Evolutionary conservation across 2,797 vertebrate species (phyloP).

Genomic region (Phoxinus dragarum): DNA sequence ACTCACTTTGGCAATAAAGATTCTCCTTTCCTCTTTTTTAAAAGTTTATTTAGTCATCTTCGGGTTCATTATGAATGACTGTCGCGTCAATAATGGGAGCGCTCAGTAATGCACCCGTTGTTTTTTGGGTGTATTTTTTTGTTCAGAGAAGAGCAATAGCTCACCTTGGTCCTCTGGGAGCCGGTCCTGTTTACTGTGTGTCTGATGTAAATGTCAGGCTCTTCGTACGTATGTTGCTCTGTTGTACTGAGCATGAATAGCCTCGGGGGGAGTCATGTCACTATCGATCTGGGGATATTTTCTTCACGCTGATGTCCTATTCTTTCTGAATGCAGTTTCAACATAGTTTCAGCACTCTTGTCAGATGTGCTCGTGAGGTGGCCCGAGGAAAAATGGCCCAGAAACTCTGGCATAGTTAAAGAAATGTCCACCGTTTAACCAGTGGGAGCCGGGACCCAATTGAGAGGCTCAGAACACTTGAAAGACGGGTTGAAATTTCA

Average conservation of each 20-base stretch:
- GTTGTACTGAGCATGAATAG: conserved; percentile 64
- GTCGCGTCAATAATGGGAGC: neutral
- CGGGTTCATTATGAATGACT: neutral
- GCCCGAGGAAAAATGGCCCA: conserved; percentile 9
- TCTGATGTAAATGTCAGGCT: conserved; percentile 64
- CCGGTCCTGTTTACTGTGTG: conserved; percentile 61
- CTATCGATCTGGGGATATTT: conserved; percentile 59
- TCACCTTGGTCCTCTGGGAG: conserved; percentile 49
- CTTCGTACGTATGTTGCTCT: conserved; percentile 57
- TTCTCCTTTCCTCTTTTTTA: conserved; percentile 3
- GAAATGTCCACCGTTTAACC: neutral
- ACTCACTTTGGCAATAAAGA: conserved; percentile 24
- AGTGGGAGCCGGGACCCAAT: neutral
- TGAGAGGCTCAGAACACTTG: neutral
- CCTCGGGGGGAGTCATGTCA: conserved; percentile 63
- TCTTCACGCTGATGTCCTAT: conserved; percentile 57
- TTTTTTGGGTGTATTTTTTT: conserved; percentile 21
- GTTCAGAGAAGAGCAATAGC: conserved; percentile 8
- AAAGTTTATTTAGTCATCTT: conserved; percentile 9
- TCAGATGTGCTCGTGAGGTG: conserved; percentile 1
- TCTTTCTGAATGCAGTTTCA: conserved; percentile 53
- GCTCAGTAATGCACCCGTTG: neutral
- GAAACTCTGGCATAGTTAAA: neutral
- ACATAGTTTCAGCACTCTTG: conserved; percentile 49
- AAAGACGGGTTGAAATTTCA: neutral